Evolutionary conservation across 2,113 vertebrate species (phyloP).

Genomic region (Chaetorhynchus papuensis): DNA sequence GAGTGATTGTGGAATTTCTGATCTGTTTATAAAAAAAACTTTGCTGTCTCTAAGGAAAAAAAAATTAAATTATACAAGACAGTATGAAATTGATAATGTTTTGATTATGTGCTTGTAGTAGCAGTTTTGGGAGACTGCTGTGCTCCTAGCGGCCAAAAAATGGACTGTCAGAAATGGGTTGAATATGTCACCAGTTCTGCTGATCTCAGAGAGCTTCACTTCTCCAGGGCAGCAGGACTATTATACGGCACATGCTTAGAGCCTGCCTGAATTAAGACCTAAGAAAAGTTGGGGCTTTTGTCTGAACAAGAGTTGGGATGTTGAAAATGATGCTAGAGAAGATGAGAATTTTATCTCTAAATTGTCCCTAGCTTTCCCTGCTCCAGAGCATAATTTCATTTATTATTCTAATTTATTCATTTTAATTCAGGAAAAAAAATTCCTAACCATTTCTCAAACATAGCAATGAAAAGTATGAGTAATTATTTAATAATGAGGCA

Average conservation of each 20-base stretch:
- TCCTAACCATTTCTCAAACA: neutral
- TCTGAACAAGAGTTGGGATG: neutral
- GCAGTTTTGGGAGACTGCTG: neutral
- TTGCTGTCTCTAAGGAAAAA: neutral
- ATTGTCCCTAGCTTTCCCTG: neutral
- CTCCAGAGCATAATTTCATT: neutral
- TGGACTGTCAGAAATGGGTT: neutral
- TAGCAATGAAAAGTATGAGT: neutral
- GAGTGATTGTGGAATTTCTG: neutral
- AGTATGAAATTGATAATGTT: neutral
- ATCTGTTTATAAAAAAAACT: neutral
- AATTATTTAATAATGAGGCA: neutral
- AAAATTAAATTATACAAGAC: neutral
- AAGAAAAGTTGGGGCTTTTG: neutral
- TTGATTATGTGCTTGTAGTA: neutral
- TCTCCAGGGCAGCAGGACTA: neutral
- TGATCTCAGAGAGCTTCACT: neutral
- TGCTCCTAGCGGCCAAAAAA: neutral
- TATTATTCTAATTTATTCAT: neutral
- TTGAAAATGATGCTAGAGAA: neutral
- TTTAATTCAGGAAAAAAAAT: neutral
- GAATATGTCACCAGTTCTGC: neutral
- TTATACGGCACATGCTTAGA: neutral
- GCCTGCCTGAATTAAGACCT: neutral
- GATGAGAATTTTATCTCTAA: neutral